Evolutionary conservation across 2,888 invertebrate genomes (phyloP), one percentile per base, ranked within the genome.

Genomic region (Xanthorhoe spadicearia): DNA sequence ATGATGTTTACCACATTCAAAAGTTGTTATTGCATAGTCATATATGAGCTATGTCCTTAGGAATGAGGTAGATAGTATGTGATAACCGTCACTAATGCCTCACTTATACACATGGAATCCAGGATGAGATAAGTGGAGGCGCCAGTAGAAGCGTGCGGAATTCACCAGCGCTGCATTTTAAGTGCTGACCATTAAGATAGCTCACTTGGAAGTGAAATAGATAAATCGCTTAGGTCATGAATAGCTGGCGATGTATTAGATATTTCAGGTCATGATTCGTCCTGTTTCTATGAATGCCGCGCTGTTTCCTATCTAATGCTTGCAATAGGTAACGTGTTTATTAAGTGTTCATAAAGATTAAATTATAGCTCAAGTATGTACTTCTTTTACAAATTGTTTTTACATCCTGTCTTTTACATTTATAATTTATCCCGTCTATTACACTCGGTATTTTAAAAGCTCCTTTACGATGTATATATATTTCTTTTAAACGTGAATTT

Each of bases 111-210:
- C 17, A 46, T 53, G 51, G 60, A 55, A 50, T 10, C 63, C 32
- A 57, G 68, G 61, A 68, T 58, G 61, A 32, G 61, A 57, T 68
- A 54, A 66, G 59, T 54, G 43, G 18, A 18, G 55, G 55, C 64
- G 55, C 59, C 55, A 43, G 8, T 46, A 46, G 13, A 49, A 18
- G 46, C 50, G 50, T 60, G 52, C 56, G 54, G 57, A 38, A 68
- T 61, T 46, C 56, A n/a, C 54, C 10, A 53, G 53, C 49, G 57
- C 57, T 53, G 58, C 48, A 60, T 56, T 51, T 57, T 61, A 64
- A 64, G 61, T 57, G 64, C 58, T 32, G 57, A 57, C 61, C 64
- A 64, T 68, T 64, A 64, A 64, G 61, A 64, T 67, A 63, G 48
- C 50, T 53, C 56, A 43, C 32, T 50, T 61, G 50, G 53, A 61